phyloP scores from a whole-genome alignment of 2,113 vertebrate species.

The Penelope pileata region DNA sequence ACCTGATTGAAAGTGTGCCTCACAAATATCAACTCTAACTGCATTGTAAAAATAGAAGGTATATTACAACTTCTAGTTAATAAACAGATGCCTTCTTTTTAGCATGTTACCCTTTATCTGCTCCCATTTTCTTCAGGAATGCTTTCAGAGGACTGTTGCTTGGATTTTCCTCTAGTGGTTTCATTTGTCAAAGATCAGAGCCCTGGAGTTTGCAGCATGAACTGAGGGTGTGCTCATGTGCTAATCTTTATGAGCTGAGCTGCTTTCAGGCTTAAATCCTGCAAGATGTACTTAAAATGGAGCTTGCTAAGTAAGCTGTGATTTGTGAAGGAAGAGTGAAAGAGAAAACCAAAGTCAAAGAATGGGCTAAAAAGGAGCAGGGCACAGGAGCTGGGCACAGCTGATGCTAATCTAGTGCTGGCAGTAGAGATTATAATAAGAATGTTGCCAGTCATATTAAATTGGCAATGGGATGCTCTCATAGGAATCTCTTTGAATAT shows the following conservation, averaged over 20 bases:
- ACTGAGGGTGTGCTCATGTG: fast-evolving
- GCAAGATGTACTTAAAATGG: conserved; percentile 9
- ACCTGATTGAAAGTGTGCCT: conserved; percentile 38
- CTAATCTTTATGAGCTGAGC: conserved; percentile 21
- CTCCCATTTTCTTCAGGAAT: not conserved
- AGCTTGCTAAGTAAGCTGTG: not conserved
- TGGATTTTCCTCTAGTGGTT: not conserved
- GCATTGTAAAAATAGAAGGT: conserved; percentile 21
- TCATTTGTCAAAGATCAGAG: not conserved
- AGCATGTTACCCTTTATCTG: not conserved
- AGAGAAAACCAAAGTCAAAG: not conserved
- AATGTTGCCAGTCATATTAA: not conserved
- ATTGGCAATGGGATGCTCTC: not conserved
- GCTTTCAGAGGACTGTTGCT: not conserved
- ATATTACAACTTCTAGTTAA: not conserved
- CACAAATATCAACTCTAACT: conserved; percentile 43
- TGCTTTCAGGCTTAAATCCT: conserved; percentile 16
- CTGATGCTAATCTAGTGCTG: not conserved
- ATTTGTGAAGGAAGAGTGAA: not conserved
- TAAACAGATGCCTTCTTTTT: not conserved
- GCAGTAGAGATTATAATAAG: not conserved
- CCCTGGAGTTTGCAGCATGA: not conserved
- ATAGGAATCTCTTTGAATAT: not conserved
- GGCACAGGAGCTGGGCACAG: not conserved
- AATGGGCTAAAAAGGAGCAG: not conserved